Conservation (phyloP, 2,113 vertebrate genomes). For the Taurulus bubalis region DNA sequence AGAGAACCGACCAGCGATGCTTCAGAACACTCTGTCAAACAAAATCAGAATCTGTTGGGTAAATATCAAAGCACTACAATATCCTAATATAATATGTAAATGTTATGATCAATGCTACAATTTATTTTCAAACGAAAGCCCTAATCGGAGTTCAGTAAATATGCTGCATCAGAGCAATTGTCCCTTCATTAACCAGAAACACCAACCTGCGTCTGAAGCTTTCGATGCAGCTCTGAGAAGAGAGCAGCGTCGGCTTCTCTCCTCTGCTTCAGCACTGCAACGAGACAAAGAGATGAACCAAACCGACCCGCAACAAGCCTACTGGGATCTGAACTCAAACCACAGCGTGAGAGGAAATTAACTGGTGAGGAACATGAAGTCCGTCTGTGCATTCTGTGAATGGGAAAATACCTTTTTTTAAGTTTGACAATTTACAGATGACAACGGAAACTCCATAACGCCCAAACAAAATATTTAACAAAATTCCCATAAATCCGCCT, state of each 20-base stretch:
- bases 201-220: conserved; percentile 93
- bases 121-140: not conserved
- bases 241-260: conserved; percentile 92
- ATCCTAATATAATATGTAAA: not conserved
- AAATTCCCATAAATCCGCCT: not conserved
- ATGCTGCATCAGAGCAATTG: not conserved
- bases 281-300: not conserved
- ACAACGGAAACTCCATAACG: not conserved
- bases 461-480: not conserved
- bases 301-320: not conserved
- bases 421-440: not conserved
- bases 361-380: not conserved
- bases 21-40: conserved; percentile 90
- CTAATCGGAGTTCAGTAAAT: not conserved
- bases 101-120: not conserved
- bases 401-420: not conserved
- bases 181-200: not conserved
- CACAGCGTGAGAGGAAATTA: not conserved
- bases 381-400: not conserved
- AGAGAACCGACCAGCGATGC: conserved; percentile 97
- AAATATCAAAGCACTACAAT: not conserved
- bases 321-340: not conserved
- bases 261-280: conserved; percentile 92
- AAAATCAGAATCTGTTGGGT: not conserved
- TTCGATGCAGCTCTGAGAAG: conserved; percentile 96